These are phyloP conservation scores for Gavia stellata DNA, from an alignment of 2,113 vertebrate genomes.

Conservation along the genomic window DNA sequence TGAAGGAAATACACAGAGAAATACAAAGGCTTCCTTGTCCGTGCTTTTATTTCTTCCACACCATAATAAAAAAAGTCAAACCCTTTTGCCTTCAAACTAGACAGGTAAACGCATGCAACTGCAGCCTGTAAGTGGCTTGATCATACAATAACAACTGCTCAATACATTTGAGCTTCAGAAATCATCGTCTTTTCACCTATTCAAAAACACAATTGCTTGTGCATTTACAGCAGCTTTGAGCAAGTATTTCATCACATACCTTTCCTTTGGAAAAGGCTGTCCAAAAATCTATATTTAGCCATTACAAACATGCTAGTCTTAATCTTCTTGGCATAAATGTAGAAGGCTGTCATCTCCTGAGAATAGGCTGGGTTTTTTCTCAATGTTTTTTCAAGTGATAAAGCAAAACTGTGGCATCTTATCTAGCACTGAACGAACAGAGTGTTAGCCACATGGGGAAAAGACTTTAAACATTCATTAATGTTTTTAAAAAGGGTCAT, in stretches of 20 bases:
- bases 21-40: neutral
- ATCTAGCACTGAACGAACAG: constrained; percentile 34
- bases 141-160: neutral
- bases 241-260: neutral
- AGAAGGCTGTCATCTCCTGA: constrained; percentile 58
- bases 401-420: constrained; percentile 50
- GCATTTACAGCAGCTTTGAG: neutral
- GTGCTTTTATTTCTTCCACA: neutral
- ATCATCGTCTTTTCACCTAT: neutral
- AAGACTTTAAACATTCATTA: constrained; percentile 41
- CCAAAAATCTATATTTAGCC: constrained; percentile 33
- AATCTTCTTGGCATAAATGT: constrained; percentile 61
- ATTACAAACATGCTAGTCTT: constrained; percentile 8
- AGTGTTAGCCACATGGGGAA: constrained; percentile 37
- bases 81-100: neutral
- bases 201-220: neutral
- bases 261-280: constrained; percentile 15
- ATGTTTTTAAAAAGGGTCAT: neutral
- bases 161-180: neutral
- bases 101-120: neutral
- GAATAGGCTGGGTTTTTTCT: constrained; percentile 44
- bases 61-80: neutral
- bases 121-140: neutral
- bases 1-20: neutral
- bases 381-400: constrained; percentile 70